A percentile compares a stretch with the other conserved stretches of the same genome.
phyloP scores from a whole-genome alignment of 2,797 vertebrate genomes.

The Otus scops region DNA sequence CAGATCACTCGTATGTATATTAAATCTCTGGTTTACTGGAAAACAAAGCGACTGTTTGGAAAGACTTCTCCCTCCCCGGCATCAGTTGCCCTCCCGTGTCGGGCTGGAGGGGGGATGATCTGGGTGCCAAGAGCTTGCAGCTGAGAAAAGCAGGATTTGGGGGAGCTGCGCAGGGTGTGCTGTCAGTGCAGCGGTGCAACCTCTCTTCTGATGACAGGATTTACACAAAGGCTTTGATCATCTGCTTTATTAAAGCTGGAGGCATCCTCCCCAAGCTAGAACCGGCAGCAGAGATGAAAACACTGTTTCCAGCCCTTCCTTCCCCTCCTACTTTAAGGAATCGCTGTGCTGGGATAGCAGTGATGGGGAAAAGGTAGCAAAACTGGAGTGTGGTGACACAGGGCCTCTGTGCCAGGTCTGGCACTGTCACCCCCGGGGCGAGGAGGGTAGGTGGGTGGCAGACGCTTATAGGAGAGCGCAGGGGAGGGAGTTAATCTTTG shows the following conservation, averaged over 20 bases:
- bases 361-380: rapidly evolving
- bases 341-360: not conserved
- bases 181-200: not conserved
- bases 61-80: not conserved
- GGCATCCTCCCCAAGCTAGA: not conserved
- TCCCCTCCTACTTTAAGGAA: not conserved
- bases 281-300: not conserved
- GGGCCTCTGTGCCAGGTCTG: rapidly evolving
- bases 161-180: not conserved
- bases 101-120: not conserved
- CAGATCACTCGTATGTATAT: not conserved
- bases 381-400: not conserved
- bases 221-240: constrained; percentile 43
- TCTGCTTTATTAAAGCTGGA: not conserved
- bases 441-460: too few species aligned
- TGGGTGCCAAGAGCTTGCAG: not conserved
- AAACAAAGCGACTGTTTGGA: not conserved
- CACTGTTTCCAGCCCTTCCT: not conserved
- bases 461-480: rapidly evolving
- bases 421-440: rapidly evolving
- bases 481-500: not conserved
- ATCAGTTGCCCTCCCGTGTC: not conserved
- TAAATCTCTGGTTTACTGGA: not conserved
- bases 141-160: not conserved
- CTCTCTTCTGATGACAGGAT: not conserved